These are phyloP conservation scores for Dromius quadrimaculatus DNA, from an alignment of 2,888 invertebrate species.

Conservation along the genomic window DNA sequence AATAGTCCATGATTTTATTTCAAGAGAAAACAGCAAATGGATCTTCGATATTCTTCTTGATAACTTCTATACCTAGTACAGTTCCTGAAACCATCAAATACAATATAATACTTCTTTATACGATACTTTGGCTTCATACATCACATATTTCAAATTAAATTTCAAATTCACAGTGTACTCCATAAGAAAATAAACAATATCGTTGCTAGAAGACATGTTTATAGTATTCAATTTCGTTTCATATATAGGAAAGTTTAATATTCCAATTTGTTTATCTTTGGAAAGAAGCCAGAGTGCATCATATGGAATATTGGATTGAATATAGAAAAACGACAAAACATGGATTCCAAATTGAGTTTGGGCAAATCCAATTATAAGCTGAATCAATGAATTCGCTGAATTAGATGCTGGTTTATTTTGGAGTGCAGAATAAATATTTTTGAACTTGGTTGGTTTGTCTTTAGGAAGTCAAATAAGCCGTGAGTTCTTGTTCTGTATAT, in stretches of 20 bases:
- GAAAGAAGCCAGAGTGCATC: slow-evolving; percentile 15
- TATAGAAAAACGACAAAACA: background rate
- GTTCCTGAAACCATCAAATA: too few species aligned
- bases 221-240: slow-evolving; percentile 32
- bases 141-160: too few species aligned
- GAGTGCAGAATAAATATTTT: slow-evolving; percentile 31
- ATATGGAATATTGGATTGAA: slow-evolving; percentile 17
- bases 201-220: slow-evolving; percentile 11
- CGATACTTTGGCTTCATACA: too few species aligned
- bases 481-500: slow-evolving; percentile 42
- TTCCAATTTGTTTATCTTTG: slow-evolving; percentile 33
- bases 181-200: slow-evolving; percentile 1
- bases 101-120: too few species aligned
- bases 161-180: too few species aligned
- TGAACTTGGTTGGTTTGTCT: slow-evolving; percentile 43
- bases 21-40: too few species aligned
- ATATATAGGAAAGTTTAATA: slow-evolving; percentile 27
- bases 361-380: slow-evolving; percentile 13
- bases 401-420: slow-evolving; percentile 23
- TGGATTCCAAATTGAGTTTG: slow-evolving; percentile 13
- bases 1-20: too few species aligned
- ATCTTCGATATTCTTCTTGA: too few species aligned
- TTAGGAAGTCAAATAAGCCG: slow-evolving; percentile 39
- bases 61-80: too few species aligned
- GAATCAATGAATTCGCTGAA: slow-evolving; percentile 29